Conservation (phyloP, 2,888 invertebrate genomes). For the Tuta absoluta region DNA sequence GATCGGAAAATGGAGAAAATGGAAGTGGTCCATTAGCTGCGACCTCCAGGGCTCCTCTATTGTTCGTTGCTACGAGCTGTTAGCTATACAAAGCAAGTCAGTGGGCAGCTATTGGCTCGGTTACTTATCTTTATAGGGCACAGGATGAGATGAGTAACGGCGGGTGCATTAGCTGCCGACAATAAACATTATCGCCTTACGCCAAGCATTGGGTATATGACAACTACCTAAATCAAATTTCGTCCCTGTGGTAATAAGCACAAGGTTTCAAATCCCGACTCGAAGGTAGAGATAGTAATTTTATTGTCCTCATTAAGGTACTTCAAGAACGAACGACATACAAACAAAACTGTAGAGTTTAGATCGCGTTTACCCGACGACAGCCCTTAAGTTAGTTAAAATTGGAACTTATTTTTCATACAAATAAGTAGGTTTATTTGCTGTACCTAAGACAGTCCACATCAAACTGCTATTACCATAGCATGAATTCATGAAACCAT, state of each 20-base stretch:
- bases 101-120: constrained; percentile 38
- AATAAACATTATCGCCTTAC: constrained; percentile 26
- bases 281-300: background rate
- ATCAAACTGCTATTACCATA: background rate
- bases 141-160: constrained; percentile 46
- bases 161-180: constrained; percentile 23
- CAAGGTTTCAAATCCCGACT: background rate
- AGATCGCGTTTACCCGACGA: background rate
- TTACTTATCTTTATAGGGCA: constrained; percentile 47
- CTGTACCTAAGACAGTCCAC: background rate
- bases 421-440: background rate
- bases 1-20: constrained; percentile 20
- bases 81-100: constrained; percentile 32
- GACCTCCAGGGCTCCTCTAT: constrained; percentile 11
- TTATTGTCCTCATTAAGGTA: background rate
- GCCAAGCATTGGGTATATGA: constrained; percentile 4
- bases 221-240: background rate
- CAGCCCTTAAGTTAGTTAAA: background rate
- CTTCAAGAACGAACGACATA: background rate
- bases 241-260: background rate
- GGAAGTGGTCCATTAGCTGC: constrained; percentile 22
- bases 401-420: background rate
- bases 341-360: background rate
- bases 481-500: too few relatives aligned
- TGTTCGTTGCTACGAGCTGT: constrained; percentile 24